Evolutionary conservation across 2,888 invertebrate species (phyloP), one percentile per base, ranked within the genome.

Genomic region (Spilarctia lutea): DNA sequence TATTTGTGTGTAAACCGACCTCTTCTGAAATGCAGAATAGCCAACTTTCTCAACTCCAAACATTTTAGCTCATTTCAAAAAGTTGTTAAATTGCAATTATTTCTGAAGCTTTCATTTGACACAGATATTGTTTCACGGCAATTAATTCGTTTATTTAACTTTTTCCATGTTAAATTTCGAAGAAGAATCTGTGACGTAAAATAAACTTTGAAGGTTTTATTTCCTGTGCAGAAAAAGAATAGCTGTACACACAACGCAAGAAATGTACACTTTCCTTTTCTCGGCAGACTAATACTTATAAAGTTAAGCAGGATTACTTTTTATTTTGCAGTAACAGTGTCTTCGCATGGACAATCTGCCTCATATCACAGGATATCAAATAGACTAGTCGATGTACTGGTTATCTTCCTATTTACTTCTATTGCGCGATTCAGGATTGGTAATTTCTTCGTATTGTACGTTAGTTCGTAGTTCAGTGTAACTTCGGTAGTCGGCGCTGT

Each of bases 291-390:
- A 71, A 73, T 73, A 52, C 56, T 1, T 30, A 27, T 72, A 70
- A 67, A 72, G 78, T 74, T 56, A 74, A 68, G 73, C 42, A 63
- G 10, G n/a, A 76, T 67, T 13, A 16, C 74, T 77, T 77, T 77
- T 72, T 74, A 71, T 70, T 60, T 66, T 77, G 76, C 75, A 82
- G 79, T 77, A 82, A 77, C n/a, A n/a, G n/a, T 68, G 73, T 66
- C 63, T 76, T 81, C 73, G 60, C 39, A 24, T 56, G 33, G 73
- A 65, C 73, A 68, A 60, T 68, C 68, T 68, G 10, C 7, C 30
- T 4, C 20, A 3, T 30, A 27, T 48, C n/a, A n/a, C n/a, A n/a
- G 45, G 35, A 45, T 65, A 63, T 67, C 69, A 30, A 83, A 35
- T 20, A 35, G 42, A 45, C 30, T 33, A 30, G 16, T 27, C 8